Evolutionary conservation across 2,113 vertebrate genomes (phyloP), one percentile per base, ranked within the genome.

Genomic region (Aspidoscelis tigris): DNA sequence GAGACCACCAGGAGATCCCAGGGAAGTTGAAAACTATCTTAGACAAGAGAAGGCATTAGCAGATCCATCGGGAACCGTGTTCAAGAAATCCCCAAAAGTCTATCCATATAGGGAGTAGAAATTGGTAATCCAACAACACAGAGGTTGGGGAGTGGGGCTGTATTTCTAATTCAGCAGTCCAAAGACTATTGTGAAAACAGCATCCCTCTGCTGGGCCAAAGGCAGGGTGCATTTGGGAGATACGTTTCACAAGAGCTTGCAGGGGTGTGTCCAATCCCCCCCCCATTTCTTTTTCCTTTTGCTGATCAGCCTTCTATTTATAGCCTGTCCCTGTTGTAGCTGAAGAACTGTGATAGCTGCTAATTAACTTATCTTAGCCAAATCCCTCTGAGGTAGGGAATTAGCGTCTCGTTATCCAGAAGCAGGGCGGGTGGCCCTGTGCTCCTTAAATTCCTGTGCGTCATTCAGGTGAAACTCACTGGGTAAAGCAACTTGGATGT

Each of bases 291-390:
- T 71, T 24, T 44, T 33, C 76, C 83, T 61, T 76, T 47, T 50
- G 41, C 76, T 3, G 83, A 61, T 78, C 24, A 78, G 9, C 76
- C n/a, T 26, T 44, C 76, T 84, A 73, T 84, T 84, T 84, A 47
- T 53, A 74, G 76, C 55, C 18, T 55, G 44, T 76, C 43, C 33
- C 53, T 55, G 64, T 53, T 24, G 8, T 24, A 11, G 41, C 39
- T 75, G 71, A 75, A 71, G 71, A 75, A 71, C 58, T 16, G 78
- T 21, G 18, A 71, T 58, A 74, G 65, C 43, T 1, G 58, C 83
- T 85, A 85, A 85, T 73, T 55, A 79, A 80, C 69, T 85, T 83
- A 83, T 58, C 82, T 58, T 12, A 4, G 26, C 70, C 55, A 80
- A 85, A 85, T 79, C 83, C 83, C 69, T 65, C 18, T 8, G 55